A percentile compares a stretch with the other conserved stretches of the same genome.
These are phyloP conservation scores for Opisthograptis luteolata DNA, from an alignment of 2,888 invertebrate genomes.

Conservation along the genomic window DNA sequence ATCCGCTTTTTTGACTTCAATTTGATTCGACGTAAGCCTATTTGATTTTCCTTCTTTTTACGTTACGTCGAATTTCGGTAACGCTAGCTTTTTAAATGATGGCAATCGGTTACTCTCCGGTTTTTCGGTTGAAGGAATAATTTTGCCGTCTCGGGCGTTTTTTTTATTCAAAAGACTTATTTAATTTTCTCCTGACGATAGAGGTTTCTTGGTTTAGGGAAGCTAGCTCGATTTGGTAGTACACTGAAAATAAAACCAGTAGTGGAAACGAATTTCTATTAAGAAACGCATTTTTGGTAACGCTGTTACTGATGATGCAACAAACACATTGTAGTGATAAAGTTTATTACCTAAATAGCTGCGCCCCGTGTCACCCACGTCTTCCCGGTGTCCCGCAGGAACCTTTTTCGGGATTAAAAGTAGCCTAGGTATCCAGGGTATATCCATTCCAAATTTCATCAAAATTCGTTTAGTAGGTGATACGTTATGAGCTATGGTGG, in stretches of 20 bases:
- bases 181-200: conserved; percentile 13
- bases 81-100: conserved; percentile 35
- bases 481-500: too few relatives aligned
- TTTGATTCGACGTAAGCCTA: conserved; percentile 39
- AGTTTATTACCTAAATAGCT: too few relatives aligned
- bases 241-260: background rate
- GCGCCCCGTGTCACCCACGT: too few relatives aligned
- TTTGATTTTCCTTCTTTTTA: conserved; percentile 36
- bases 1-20: conserved; percentile 36
- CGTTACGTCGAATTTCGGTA: conserved; percentile 30
- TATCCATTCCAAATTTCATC: too few relatives aligned
- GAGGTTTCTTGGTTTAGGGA: conserved; percentile 3
- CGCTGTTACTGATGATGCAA: too few relatives aligned
- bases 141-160: conserved; percentile 1
- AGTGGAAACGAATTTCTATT: too few relatives aligned
- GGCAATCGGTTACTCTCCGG: conserved; percentile 25
- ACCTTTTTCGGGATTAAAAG: too few relatives aligned
- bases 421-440: too few relatives aligned
- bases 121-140: conserved; percentile 18
- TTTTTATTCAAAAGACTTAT: conserved; percentile 25
- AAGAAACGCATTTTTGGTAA: too few relatives aligned
- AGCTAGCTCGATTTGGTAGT: background rate
- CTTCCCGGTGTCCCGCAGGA: too few relatives aligned
- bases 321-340: too few relatives aligned
- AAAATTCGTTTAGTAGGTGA: too few relatives aligned